Conservation (phyloP, 2,888 invertebrate genomes). For the Drosophila kanekoi region DNA sequence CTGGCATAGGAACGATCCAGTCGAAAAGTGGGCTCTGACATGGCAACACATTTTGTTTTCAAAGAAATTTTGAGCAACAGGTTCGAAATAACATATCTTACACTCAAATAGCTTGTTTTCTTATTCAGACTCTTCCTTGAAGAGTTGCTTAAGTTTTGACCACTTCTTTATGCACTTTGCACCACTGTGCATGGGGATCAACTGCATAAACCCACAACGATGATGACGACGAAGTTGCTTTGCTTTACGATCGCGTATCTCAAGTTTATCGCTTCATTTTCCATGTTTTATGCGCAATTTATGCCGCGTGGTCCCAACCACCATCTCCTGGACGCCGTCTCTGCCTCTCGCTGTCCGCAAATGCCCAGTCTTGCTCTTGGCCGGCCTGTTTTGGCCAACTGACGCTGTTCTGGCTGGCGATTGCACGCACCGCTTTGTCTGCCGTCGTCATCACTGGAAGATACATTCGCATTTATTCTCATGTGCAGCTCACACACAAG, state of each 20-base stretch:
- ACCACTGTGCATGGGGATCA: constrained; percentile 46
- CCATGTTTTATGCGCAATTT: constrained; percentile 83
- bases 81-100: too few relatives aligned
- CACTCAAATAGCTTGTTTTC: background rate
- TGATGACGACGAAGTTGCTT: constrained; percentile 65
- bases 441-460: constrained; percentile 61
- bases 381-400: constrained; percentile 44
- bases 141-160: fast-evolving
- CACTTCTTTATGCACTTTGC: background rate
- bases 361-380: background rate
- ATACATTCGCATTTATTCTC: constrained; percentile 43
- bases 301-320: constrained; percentile 64
- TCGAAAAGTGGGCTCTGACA: too few relatives aligned
- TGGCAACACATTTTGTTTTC: too few relatives aligned
- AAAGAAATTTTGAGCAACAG: too few relatives aligned
- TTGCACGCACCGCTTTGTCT: constrained; percentile 79
- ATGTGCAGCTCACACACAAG: constrained; percentile 22
- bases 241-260: constrained; percentile 83
- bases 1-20: too few relatives aligned
- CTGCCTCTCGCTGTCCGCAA: background rate
- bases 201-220: constrained; percentile 45
- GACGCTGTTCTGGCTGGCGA: constrained; percentile 73
- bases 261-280: constrained; percentile 83
- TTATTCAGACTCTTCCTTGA: background rate
- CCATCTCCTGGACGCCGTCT: constrained; percentile 5